A percentile compares a stretch with the other conserved stretches of the same genome.
These are phyloP conservation scores for Caerostris extrusa DNA, from an alignment of 1,140 invertebrate genomes.

Conservation along the genomic window DNA sequence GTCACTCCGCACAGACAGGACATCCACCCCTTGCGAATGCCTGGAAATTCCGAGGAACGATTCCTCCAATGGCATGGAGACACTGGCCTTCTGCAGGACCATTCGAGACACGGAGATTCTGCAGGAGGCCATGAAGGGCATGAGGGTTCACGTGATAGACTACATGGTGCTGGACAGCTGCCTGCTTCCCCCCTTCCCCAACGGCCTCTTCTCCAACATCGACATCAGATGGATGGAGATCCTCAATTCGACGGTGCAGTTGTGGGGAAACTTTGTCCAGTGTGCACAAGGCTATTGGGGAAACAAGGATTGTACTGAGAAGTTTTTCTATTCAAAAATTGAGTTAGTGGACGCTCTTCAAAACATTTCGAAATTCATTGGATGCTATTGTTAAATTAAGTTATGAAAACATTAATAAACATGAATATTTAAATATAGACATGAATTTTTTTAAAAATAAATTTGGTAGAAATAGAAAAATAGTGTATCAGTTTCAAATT, in stretches of 20 bases:
- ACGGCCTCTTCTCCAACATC: slow-evolving; percentile 78
- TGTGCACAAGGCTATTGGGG: slow-evolving; percentile 71
- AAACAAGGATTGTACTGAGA: not conserved
- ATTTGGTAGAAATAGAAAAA: no score
- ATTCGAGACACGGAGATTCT: slow-evolving; percentile 78
- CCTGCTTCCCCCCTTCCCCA: slow-evolving; percentile 79
- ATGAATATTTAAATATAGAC: no score
- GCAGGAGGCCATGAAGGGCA: slow-evolving; percentile 78
- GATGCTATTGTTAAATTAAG: no score
- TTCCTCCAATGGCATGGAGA: slow-evolving; percentile 72
- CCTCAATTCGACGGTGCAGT: slow-evolving; percentile 79
- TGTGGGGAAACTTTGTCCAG: slow-evolving; percentile 78
- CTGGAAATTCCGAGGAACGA: slow-evolving; percentile 64
- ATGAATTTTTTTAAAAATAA: no score
- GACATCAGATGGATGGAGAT: slow-evolving; percentile 79
- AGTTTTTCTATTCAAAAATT: no score
- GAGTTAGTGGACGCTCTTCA: no score
- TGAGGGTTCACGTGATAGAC: slow-evolving; percentile 78
- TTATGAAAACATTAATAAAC: no score
- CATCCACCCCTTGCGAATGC: slow-evolving; percentile 79
- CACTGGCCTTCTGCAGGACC: slow-evolving; percentile 78
- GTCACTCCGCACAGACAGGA: slow-evolving; percentile 77
- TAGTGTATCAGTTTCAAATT: no score
- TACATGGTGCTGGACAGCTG: slow-evolving; percentile 79
- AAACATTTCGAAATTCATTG: no score